Conservation (phyloP, 2,888 invertebrate species). For the Harpalus rubripes region DNA sequence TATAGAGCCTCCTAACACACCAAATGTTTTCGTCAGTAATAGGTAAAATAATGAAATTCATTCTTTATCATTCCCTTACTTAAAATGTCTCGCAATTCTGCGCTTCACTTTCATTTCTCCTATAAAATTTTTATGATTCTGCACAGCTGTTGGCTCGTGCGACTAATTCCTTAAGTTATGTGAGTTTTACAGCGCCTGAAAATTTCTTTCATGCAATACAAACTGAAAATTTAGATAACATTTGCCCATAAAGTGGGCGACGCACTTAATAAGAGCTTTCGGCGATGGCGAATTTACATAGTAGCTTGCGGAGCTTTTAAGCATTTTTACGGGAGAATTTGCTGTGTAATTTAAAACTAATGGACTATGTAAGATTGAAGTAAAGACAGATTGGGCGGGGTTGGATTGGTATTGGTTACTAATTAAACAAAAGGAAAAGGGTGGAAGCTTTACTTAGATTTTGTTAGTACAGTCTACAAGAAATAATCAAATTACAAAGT, state of each 20-base stretch:
- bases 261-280: slow-evolving; percentile 9
- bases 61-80: background rate
- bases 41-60: slow-evolving; percentile 7
- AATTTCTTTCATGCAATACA: slow-evolving; percentile 12
- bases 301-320: background rate
- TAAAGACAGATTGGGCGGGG: background rate
- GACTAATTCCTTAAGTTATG: slow-evolving; percentile 64
- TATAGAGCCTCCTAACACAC: background rate
- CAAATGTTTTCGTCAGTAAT: background rate
- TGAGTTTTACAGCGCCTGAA: slow-evolving; percentile 49
- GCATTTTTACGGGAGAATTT: slow-evolving; percentile 5
- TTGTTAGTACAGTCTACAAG: background rate
- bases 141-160: slow-evolving; percentile 29
- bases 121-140: slow-evolving; percentile 56
- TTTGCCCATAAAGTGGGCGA: background rate
- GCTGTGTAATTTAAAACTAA: slow-evolving; percentile 3
- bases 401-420: background rate
- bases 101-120: slow-evolving; percentile 52
- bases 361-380: background rate
- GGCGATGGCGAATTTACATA: slow-evolving; percentile 1
- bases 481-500: no score
- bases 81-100: background rate
- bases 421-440: background rate
- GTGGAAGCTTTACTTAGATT: background rate
- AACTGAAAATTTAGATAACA: slow-evolving; percentile 7